A percentile compares a stretch with the other conserved stretches of the same genome.
phyloP scores from a whole-genome alignment of 2,797 vertebrate species.

The Taenioides sp. region DNA sequence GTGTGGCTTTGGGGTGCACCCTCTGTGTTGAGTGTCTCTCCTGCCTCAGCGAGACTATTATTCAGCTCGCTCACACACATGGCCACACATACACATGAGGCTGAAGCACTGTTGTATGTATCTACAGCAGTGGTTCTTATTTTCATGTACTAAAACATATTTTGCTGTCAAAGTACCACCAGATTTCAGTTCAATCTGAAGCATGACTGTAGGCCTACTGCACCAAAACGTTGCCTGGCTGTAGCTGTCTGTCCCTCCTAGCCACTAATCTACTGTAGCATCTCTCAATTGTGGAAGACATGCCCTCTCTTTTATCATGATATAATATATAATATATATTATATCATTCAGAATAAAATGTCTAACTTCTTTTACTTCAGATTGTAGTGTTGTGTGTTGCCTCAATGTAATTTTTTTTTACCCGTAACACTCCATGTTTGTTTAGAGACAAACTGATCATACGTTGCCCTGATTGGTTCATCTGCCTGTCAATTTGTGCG shows the following conservation, averaged over 20 bases:
- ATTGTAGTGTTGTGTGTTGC: background rate
- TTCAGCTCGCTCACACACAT: constrained; percentile 29
- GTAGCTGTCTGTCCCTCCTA: too few relatives aligned
- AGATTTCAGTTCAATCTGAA: too few relatives aligned
- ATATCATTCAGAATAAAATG: too few relatives aligned
- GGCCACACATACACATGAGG: constrained; percentile 7
- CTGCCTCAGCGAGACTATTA: constrained; percentile 74
- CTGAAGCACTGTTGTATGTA: background rate
- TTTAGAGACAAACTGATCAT: too few relatives aligned
- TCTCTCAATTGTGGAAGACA: background rate
- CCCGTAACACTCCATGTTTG: too few relatives aligned
- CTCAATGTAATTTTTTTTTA: too few relatives aligned
- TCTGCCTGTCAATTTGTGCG: background rate
- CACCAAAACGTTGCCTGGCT: too few relatives aligned
- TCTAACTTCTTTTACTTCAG: background rate
- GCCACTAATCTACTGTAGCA: background rate
- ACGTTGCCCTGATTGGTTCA: too few relatives aligned
- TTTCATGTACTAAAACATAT: background rate
- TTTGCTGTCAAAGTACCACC: too few relatives aligned
- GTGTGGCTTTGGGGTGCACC: constrained; percentile 46
- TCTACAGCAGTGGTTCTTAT: too few relatives aligned
- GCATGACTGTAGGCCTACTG: too few relatives aligned
- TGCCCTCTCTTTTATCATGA: background rate
- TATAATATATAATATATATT: background rate
- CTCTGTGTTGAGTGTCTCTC: constrained; percentile 55